Percentiles rank a stretch among this genome's conserved stretches.
Evolutionary conservation across 2,797 vertebrate genomes (phyloP).

Genomic region (Sebastolobus alascanus): DNA sequence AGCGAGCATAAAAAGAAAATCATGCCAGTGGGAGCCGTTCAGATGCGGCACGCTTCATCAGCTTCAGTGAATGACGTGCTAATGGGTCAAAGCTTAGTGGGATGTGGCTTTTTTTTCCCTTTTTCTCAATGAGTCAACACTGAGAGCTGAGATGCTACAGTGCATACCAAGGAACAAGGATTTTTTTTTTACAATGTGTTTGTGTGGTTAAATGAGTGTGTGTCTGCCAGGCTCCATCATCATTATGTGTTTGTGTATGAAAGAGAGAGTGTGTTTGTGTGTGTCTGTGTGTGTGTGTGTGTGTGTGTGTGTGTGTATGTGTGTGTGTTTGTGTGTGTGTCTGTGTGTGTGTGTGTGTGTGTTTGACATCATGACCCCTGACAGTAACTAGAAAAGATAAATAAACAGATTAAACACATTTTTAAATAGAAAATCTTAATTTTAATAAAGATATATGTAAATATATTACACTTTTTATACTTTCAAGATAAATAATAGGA

Average conservation of each 20-base stretch:
- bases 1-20: slow-evolving; percentile 64
- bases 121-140: slow-evolving; percentile 57
- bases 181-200: background rate
- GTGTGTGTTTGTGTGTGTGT: background rate
- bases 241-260: background rate
- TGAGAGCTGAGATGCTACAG: slow-evolving; percentile 28
- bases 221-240: background rate
- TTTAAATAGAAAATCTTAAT: background rate
- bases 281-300: background rate
- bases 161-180: slow-evolving; percentile 23
- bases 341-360: background rate
- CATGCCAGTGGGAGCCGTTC: slow-evolving; percentile 72
- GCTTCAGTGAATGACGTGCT: slow-evolving; percentile 64
- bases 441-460: background rate
- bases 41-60: slow-evolving; percentile 69
- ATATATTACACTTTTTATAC: background rate
- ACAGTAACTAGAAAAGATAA: background rate
- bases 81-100: slow-evolving; percentile 63
- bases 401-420: background rate
- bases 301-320: background rate
- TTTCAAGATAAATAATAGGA: background rate
- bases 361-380: background rate
- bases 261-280: background rate
- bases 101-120: slow-evolving; percentile 33
- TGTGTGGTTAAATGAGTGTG: slow-evolving; percentile 14